phyloP scores from a whole-genome alignment of 2,113 vertebrate species.

The Muntiacus muntjak region DNA sequence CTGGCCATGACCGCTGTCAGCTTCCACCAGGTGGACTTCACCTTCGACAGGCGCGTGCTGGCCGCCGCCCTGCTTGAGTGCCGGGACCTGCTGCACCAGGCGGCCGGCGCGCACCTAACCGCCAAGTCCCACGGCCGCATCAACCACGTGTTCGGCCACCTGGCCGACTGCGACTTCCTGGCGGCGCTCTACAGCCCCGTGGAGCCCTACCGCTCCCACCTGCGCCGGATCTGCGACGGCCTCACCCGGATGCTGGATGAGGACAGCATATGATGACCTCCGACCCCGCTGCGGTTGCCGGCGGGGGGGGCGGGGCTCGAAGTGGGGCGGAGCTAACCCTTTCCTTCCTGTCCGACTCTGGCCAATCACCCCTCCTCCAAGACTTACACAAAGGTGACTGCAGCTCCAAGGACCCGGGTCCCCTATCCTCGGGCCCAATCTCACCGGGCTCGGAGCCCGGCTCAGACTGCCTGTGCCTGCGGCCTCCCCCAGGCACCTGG shows the following conservation, averaged over 20 bases:
- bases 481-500: not conserved
- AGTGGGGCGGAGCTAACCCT: not conserved
- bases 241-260: slow-evolving; percentile 94
- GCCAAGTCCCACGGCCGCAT: slow-evolving; percentile 94
- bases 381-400: not conserved
- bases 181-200: slow-evolving; percentile 87
- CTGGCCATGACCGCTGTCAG: slow-evolving; percentile 95
- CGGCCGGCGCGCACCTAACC: slow-evolving; percentile 90
- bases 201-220: slow-evolving; percentile 89
- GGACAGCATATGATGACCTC: slow-evolving; percentile 85
- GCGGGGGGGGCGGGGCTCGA: fast-evolving
- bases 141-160: slow-evolving; percentile 94
- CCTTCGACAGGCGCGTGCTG: slow-evolving; percentile 95
- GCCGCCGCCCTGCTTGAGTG: slow-evolving; percentile 89
- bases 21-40: slow-evolving; percentile 98
- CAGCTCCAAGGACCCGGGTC: fast-evolving
- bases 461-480: not conserved
- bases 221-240: slow-evolving; percentile 89
- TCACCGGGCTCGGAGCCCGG: fast-evolving
- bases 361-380: not conserved
- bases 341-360: not conserved
- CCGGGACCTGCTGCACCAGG: slow-evolving; percentile 93
- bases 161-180: slow-evolving; percentile 94
- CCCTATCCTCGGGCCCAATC: fast-evolving
- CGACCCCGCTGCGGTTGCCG: fast-evolving